Base-by-base conservation (phyloP, 2,797 vertebrate species). In the Xiphophorus birchmanni region DNA sequence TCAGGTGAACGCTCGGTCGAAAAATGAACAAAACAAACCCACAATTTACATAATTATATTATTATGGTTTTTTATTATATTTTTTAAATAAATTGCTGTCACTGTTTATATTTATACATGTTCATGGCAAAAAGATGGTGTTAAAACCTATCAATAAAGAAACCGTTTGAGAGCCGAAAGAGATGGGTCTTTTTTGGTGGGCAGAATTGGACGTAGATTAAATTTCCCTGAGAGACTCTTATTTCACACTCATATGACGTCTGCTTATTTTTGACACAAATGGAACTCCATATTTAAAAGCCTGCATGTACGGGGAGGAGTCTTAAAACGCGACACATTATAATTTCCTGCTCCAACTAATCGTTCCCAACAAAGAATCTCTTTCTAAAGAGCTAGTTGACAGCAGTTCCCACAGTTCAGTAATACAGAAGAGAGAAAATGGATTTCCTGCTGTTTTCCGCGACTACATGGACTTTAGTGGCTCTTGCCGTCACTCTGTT, bases 381-480 rank as follows among this genome's bases (percentile, higher is more conserved):
- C 37, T 37, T 37, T 37, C 37, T 74, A 76, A 9, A 4, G 2
- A 10, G 0, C 18, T 3, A 32, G 12, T 37, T 54, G 12, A 5
- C 29, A 2, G 5, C 1, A 3, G 0, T 56, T 3, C 75, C 76
- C 40, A 35, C 29, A 71, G 7, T n/a, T 73, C 1, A 0, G 0
- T 1, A 1, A 0, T 0, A 0, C 9, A 0, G 2, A 6, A 2
- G 21, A 7, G 21, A 5, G 5, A 80, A 29, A 0, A 93, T 93
- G 92, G 86, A 87, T 35, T 82, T 84, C 3, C 0, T 18, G 0
- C 40, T 79, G 29, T 92, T 94, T 63, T 93, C 94, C 4, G 76
- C 88, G 0, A 88, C 92, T 12, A 95, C 94, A 2, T 95, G 95
- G 95, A 94, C 92, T 80, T 84, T 96, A 5, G 37, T 95, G 69